Evolutionary conservation across 2,888 invertebrate species (phyloP).

Genomic region (Cephus spinipes): DNA sequence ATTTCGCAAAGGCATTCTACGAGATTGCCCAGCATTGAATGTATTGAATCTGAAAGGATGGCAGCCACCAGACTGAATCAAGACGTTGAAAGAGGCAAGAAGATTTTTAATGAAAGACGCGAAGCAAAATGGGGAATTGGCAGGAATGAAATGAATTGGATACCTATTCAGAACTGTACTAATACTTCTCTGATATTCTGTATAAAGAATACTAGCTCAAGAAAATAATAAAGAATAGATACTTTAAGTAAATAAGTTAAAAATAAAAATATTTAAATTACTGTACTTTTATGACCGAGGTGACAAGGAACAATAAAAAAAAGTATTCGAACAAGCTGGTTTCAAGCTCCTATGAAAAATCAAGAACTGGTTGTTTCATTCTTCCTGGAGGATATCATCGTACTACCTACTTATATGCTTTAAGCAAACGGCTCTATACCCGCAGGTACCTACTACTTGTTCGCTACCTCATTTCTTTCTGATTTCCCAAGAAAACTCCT

Average conservation of each 20-base stretch:
- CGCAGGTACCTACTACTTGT: background rate
- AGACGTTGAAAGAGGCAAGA: background rate
- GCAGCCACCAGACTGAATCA: background rate
- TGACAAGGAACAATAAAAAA: background rate
- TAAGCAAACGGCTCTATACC: background rate
- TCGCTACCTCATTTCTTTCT: background rate
- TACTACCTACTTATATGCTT: background rate
- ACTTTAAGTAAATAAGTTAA: no score
- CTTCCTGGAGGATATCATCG: background rate
- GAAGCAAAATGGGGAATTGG: background rate
- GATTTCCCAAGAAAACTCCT: background rate
- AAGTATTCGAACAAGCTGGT: background rate
- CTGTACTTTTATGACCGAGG: accelerated
- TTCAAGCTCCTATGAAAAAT: background rate
- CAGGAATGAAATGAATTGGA: background rate
- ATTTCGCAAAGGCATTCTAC: background rate
- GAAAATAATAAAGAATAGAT: no score
- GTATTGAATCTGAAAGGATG: background rate
- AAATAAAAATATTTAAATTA: no score
- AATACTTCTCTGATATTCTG: background rate
- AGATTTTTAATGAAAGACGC: background rate
- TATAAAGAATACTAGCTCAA: background rate
- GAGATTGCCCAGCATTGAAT: background rate
- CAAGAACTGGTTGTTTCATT: background rate
- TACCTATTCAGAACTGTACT: background rate